Base-by-base conservation (phyloP, 2,888 invertebrate genomes). In the Baronia brevicornis region DNA sequence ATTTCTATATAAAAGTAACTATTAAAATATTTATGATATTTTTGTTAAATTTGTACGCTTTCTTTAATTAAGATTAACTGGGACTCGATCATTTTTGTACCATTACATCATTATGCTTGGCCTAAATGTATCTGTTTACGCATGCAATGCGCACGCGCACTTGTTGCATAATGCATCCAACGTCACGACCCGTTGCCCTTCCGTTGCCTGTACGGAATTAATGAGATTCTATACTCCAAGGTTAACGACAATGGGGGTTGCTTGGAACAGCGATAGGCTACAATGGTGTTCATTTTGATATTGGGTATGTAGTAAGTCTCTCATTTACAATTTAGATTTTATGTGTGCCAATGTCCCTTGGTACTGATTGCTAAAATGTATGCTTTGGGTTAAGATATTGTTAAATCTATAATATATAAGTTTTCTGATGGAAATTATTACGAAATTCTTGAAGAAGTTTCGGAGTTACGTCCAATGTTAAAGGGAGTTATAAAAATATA, bases 141-240 rank as follows among this genome's bases (percentile, higher is more conserved):
- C 37, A 73, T 71, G 60, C 71, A 40, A 33, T 40, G 54, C 62
- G 57, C 69, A 66, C 62, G 67, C 66, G 64, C 51, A 40, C 46
- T 48, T 44, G 50, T 60, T 79, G 77, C 77, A 79, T 80, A 70
- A 80, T 79, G 78, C 73, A 80, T 66, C 60, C 64, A 64, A 68
- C 64, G 71, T 60, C 55, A 63, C 67, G 73, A 74, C 72, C 72
- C 62, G 63, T 53, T 77, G 78, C 70, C 73, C 77, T 78, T 78
- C 80, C 79, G 69, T 54, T 69, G 73, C 68, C 72, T 68, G 64
- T 45, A 41, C 51, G 39, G 74, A 67, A 77, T 75, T 71, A 72
- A 77, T 77, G 65, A 71, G 61, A 55, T 51, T 52, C 58, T 48
- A 54, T 51, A 38, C 38, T 26, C 36, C 36, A 31, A 31, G 40